phyloP scores from a whole-genome alignment of 92 coral and sea anemone species.

The Zoanthus solanderi region DNA sequence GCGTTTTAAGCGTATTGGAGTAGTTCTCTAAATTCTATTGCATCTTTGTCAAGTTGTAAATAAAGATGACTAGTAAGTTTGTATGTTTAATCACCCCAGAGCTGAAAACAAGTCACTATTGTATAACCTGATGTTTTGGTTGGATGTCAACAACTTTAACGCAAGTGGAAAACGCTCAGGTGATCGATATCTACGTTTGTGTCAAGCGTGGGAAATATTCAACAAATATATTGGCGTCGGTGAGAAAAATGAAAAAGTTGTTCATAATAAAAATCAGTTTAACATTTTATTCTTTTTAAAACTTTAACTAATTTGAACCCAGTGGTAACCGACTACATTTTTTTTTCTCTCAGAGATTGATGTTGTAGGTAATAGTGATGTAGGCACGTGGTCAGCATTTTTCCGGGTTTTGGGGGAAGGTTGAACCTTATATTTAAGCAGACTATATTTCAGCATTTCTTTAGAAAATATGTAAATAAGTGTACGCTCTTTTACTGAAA shows the following conservation, averaged over 20 bases:
- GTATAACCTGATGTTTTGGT: conserved; percentile 85
- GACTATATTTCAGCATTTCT: too few relatives aligned
- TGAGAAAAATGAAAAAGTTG: conserved; percentile 2
- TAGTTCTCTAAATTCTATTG: too few relatives aligned
- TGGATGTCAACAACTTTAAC: conserved; percentile 84
- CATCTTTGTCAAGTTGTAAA: too few relatives aligned
- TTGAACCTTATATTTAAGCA: too few relatives aligned
- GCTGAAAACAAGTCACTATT: conserved; percentile 66
- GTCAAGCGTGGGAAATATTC: conserved; percentile 94
- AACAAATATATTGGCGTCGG: conserved; percentile 84
- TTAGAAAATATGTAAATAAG: too few relatives aligned
- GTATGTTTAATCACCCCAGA: not conserved
- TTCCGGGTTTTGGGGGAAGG: too few relatives aligned
- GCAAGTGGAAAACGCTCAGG: conserved; percentile 89
- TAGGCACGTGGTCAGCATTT: too few relatives aligned
- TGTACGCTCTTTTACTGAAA: too few relatives aligned
- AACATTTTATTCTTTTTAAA: not conserved
- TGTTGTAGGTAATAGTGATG: too few relatives aligned
- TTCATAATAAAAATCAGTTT: not conserved
- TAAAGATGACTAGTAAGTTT: not conserved
- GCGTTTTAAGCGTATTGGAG: too few relatives aligned
- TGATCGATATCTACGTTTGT: conserved; percentile 88
- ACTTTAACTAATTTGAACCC: not conserved
- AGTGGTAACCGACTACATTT: too few relatives aligned
- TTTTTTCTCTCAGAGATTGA: too few relatives aligned